Base-by-base conservation (phyloP, 2,888 invertebrate genomes). In the Chrysolina americana region DNA sequence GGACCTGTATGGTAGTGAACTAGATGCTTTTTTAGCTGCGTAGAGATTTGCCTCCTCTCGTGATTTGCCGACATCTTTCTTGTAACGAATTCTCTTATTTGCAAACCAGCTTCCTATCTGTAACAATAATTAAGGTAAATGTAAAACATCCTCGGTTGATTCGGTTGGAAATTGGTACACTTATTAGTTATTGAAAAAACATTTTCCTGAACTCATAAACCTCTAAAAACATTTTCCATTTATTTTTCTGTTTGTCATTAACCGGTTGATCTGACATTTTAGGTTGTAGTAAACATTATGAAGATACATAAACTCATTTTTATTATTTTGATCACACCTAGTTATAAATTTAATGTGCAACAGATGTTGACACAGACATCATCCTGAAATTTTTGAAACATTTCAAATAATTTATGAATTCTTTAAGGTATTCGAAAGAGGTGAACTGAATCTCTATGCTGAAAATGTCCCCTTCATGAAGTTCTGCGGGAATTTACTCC, bases 401-500 rank as follows among this genome's bases (percentile, higher is more conserved):
- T 36, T 36, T 36, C 8, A 8, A 36, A 36, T 36, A 36, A 36
- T 36, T 8, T 36, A 36, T 36, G 64, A 68, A 68, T 68, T 66
- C 70, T 76, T 73, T n/a, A 65, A 92, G 81, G 90, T 93, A 0
- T 93, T 93, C 85, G 93, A 93, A 79, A 90, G 91, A 81, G 92
- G 91, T 75, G 92, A 92, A 82, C 87, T 89, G 75, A 93, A 93
- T 83, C 88, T 89, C 56, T 91, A 89, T 81, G 86, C 90, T 59
- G 93, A 93, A 86, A 91, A 85, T 66, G 79, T 81, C 11, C 81
- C 83, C 10, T 70, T 82, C 62, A 79, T 80, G 70, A 75, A 75
- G 44, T 68, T 76, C 10, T 82, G 82, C 63, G 78, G 75, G 0
- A 53, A 76, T 21, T 68, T 83, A 0, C 76, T 86, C 17, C 76